Evolutionary conservation across 1,140 invertebrate genomes (phyloP), one percentile per base, ranked within the genome.

Genomic region (Gryon sp.): DNA sequence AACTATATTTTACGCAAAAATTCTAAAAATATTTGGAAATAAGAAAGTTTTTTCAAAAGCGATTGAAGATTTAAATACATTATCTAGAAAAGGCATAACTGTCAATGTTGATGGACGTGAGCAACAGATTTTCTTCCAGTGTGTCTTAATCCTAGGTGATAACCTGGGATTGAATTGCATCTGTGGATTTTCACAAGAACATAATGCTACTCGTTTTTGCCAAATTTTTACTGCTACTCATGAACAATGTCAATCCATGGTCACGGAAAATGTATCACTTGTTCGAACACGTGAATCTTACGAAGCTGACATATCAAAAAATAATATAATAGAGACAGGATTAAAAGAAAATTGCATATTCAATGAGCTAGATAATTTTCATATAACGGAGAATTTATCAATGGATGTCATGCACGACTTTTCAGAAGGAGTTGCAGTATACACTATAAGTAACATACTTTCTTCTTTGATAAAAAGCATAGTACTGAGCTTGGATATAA

Each of bases 391-490:
- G 19, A 69, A 69, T 22, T 38, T 15, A 22, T 34, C 34, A 16
- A 11, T 52, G 4, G 66, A 70, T 34, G 9, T 70, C 0, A 60
- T 53, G 45, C 66, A 70, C 20, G 66, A 70, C 32, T 11, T 70
- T 15, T 50, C 19, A 12, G 55, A 70, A 22, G 55, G 46, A 16
- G 6, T 62, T 28, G 57, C 45, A 12, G n/a, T 12, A 34, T 45
- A 45, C 34, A 40, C 43, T 19, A 55, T 68, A 22, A 4, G n/a
- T 8, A 32, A 59, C n/a, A 9, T 70, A 30, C 20, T 50, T 9
- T n/a, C 19, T 32, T 5, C 36, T 41, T 43, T 68, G 9, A 36
- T 68, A 4, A 26, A 68, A 6, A 14, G 22, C 12, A 14, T 22
- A 22, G 16, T 36, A 22, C 0, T 52, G 12, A 3, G 15, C 8